phyloP scores from a whole-genome alignment of 2,113 vertebrate genomes.

The Varanus komodoensis region DNA sequence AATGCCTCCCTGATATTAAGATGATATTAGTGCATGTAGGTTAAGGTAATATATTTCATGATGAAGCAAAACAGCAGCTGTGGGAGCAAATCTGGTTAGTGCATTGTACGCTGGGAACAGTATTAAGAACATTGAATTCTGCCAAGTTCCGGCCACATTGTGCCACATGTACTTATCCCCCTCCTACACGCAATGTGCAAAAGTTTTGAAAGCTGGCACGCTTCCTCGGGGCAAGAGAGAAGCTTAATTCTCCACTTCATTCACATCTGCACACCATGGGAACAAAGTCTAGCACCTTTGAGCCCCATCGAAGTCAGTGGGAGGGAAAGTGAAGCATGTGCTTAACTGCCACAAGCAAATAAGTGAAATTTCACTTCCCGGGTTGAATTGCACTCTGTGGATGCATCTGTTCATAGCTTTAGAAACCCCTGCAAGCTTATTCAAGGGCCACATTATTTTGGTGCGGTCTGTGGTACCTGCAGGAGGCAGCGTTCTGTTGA shows the following conservation, averaged over 20 bases:
- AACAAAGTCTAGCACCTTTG: not conserved
- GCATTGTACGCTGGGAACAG: not conserved
- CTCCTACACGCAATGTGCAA: not conserved
- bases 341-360: not conserved
- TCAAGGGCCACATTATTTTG: not conserved
- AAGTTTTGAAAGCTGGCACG: not conserved
- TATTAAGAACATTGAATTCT: not conserved
- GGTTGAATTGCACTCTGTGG: not conserved
- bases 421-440: constrained; percentile 18
- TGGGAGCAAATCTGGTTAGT: not conserved
- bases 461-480: constrained; percentile 18
- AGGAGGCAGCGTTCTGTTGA: constrained; percentile 56
- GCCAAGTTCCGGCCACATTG: not conserved
- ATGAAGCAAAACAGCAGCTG: not conserved
- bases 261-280: not conserved
- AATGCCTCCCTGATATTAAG: constrained; percentile 49
- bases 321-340: not conserved
- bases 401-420: not conserved
- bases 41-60: constrained; percentile 11
- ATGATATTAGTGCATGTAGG: constrained; percentile 35
- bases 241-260: constrained; percentile 11
- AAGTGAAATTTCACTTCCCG: not conserved
- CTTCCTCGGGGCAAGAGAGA: not conserved
- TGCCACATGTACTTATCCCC: not conserved
- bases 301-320: not conserved